A percentile compares a stretch with the other conserved stretches of the same genome.
Conservation (phyloP, 2,113 vertebrate species). For the Varanus salvator region DNA sequence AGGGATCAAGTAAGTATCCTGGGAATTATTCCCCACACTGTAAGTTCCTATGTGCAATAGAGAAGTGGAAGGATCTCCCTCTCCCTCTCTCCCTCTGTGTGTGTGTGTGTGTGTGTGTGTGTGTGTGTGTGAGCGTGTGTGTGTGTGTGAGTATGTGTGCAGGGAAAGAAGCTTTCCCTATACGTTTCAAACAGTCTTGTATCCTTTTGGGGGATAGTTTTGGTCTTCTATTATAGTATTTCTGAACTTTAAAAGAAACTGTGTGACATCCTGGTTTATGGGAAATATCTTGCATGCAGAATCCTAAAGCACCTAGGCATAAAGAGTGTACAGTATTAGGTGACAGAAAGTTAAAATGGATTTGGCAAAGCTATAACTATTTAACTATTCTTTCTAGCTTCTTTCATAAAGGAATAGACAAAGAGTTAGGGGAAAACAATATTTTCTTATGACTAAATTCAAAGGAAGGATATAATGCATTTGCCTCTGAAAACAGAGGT, state of each 20-base stretch:
- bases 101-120: too few species aligned
- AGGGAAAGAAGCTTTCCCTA: not conserved
- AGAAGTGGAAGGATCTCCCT: too few species aligned
- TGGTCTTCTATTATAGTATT: not conserved
- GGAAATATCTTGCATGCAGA: not conserved
- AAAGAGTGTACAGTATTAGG: not conserved
- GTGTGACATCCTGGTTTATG: constrained; percentile 12
- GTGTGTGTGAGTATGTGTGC: too few species aligned
- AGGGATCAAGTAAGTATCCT: not conserved
- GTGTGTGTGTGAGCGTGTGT: too few species aligned
- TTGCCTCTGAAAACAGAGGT: constrained; percentile 11
- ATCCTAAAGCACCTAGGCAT: not conserved
- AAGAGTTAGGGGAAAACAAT: not conserved
- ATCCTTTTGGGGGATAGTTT: not conserved
- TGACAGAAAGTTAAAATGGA: constrained; percentile 16
- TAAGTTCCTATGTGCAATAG: not conserved
- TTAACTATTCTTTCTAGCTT: constrained; percentile 6
- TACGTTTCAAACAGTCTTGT: not conserved
- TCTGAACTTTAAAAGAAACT: not conserved
- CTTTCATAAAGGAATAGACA: not conserved
- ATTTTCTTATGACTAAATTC: not conserved
- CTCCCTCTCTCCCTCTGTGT: too few species aligned
- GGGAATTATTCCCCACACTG: not conserved
- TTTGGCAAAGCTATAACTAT: not conserved
- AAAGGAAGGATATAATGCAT: constrained; percentile 4